Conservation (phyloP, 2,797 vertebrate species). For the Parauchenoglanis ngamensis region DNA sequence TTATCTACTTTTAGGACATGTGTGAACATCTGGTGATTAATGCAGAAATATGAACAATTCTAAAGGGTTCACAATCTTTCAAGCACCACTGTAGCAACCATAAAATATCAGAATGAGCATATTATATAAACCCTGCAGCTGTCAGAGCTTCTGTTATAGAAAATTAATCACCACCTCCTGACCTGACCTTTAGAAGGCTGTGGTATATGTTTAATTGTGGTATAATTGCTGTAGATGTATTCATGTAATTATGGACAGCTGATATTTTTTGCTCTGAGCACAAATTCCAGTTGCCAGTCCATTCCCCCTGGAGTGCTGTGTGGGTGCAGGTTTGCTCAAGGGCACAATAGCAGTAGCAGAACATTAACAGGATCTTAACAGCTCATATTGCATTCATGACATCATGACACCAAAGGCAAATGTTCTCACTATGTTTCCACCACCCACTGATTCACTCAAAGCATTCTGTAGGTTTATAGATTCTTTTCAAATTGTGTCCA, state of each 20-base stretch:
- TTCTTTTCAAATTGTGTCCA: no score
- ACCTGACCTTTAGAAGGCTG: not conserved
- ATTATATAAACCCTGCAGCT: not conserved
- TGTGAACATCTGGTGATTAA: no score
- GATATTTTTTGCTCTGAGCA: not conserved
- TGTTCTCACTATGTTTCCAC: not conserved
- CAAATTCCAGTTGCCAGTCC: not conserved
- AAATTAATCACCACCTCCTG: not conserved
- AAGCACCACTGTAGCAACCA: not conserved
- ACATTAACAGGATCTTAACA: constrained; percentile 35
- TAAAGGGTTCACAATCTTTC: no score
- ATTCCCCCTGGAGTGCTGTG: not conserved
- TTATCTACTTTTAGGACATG: no score
- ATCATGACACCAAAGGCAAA: constrained; percentile 1
- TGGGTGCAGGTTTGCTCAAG: not conserved
- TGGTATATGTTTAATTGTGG: not conserved
- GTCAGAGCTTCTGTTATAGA: not conserved
- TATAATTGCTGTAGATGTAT: constrained; percentile 7
- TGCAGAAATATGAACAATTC: no score
- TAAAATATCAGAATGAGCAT: not conserved
- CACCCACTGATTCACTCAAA: not conserved
- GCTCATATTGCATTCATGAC: constrained; percentile 20
- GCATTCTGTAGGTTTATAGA: not conserved
- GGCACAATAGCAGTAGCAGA: constrained; percentile 4
- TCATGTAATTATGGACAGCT: not conserved